Conservation (phyloP, 2,888 invertebrate species). For the Apamea anceps region DNA sequence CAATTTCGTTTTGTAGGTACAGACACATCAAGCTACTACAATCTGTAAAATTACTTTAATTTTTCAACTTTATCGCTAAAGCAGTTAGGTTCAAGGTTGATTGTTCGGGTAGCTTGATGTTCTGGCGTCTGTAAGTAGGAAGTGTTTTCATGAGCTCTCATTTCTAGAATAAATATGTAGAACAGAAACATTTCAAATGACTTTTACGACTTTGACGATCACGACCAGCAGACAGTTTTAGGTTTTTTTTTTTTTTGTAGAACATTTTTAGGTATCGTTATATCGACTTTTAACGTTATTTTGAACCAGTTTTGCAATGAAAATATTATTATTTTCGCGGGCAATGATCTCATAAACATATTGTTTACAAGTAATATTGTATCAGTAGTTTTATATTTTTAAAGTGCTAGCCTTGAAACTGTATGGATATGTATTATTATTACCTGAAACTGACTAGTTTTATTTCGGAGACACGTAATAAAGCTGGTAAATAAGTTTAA, state of each 20-base stretch:
- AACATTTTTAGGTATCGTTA: not conserved
- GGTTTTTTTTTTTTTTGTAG: not conserved
- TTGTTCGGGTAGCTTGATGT: no score
- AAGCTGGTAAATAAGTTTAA: conserved; percentile 7
- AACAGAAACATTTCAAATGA: conserved; percentile 12
- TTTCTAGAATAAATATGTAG: conserved; percentile 3
- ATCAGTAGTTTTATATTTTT: no score
- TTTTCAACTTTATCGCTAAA: no score
- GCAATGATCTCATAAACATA: conserved; percentile 36
- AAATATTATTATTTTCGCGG: conserved; percentile 27
- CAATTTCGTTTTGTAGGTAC: conserved; percentile 10
- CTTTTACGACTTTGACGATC: conserved; percentile 11
- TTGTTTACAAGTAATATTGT: conserved; percentile 36
- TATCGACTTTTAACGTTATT: conserved; percentile 14
- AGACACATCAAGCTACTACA: no score
- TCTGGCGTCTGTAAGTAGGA: not conserved
- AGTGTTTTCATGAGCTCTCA: conserved; percentile 18
- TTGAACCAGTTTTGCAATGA: conserved; percentile 4
- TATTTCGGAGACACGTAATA: conserved; percentile 22
- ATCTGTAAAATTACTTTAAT: no score
- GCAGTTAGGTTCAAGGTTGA: no score
- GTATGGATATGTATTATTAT: conserved; percentile 12
- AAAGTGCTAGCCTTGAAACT: conserved; percentile 13
- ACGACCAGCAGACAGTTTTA: not conserved
- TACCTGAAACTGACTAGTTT: not conserved